Evolutionary conservation across 1,140 invertebrate genomes (phyloP), one percentile per base, ranked within the genome.

Genomic region (Pristionchus pacificus): DNA sequence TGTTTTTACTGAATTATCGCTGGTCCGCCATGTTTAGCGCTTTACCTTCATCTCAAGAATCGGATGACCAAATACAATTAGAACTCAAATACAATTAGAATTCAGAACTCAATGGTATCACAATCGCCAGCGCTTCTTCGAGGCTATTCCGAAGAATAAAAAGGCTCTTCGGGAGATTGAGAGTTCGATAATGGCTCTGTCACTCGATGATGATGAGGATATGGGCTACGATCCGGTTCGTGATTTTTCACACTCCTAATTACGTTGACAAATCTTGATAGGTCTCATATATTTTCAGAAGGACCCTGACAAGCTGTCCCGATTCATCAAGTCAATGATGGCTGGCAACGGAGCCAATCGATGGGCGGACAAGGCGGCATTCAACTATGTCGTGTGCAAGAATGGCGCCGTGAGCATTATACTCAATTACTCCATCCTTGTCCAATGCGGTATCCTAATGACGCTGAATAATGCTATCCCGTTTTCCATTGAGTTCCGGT

Each of bases 401-500:
- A 97, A 94, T 38, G 97, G 97, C 83, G 95, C 95, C 86, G 95
- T 93, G 29, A 95, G 93, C n/a, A n/a, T n/a, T n/a, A n/a, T n/a
- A n/a, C n/a, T n/a, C n/a, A n/a, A n/a, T n/a, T n/a, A n/a, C n/a
- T n/a, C n/a, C n/a, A n/a, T n/a, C n/a, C n/a, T n/a, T n/a, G n/a
- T n/a, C n/a, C n/a, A n/a, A n/a, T n/a, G n/a, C n/a, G n/a, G n/a
- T n/a, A n/a, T n/a, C n/a, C n/a, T n/a, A n/a, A n/a, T n/a, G n/a
- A n/a, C n/a, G n/a, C n/a, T n/a, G n/a, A n/a, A n/a, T n/a, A n/a
- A n/a, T n/a, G n/a, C n/a, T n/a, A n/a, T n/a, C n/a, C n/a, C n/a
- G n/a, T n/a, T n/a, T n/a, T n/a, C n/a, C n/a, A n/a, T n/a, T n/a
- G n/a, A n/a, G n/a, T n/a, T n/a, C n/a, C n/a, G n/a, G n/a, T n/a